phyloP scores from a whole-genome alignment of 2,888 invertebrate species.

The Trichogramma evanescens region DNA sequence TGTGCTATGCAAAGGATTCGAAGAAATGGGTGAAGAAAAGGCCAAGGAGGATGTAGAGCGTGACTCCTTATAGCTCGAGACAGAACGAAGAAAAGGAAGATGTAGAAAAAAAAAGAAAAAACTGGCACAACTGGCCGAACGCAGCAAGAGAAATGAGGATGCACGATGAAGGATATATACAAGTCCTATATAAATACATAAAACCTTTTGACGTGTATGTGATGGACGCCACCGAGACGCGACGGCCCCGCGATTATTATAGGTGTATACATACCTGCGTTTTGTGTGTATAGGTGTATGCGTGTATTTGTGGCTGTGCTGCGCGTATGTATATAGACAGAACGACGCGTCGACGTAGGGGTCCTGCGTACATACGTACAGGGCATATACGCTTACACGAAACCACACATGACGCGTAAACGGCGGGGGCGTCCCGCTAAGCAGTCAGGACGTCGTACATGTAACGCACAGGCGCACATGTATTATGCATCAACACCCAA shows the following conservation, averaged over 20 bases:
- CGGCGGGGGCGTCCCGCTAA: too few relatives aligned
- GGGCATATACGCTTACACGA: too few relatives aligned
- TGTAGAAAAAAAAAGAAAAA: neutral
- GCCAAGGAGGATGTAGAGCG: neutral
- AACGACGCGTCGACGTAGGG: neutral
- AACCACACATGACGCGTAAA: too few relatives aligned
- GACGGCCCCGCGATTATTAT: neutral
- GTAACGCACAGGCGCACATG: too few relatives aligned
- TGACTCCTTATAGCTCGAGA: neutral
- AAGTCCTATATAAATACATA: slow-evolving; percentile 43
- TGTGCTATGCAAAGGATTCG: too few relatives aligned
- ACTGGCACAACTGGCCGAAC: neutral
- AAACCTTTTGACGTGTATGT: slow-evolving; percentile 35
- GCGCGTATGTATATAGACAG: neutral
- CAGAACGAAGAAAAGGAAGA: neutral
- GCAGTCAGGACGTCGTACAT: too few relatives aligned
- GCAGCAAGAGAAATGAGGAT: slow-evolving; percentile 27
- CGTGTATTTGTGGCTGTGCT: slow-evolving; percentile 24
- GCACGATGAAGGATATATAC: slow-evolving; percentile 30
- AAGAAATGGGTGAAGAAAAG: slow-evolving; percentile 1
- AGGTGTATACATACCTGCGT: too few relatives aligned
- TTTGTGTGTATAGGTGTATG: neutral
- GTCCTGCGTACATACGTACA: too few relatives aligned
- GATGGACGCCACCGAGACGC: slow-evolving; percentile 44
- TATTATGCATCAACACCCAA: too few relatives aligned